Conservation (phyloP, 2,888 invertebrate genomes). For the Drosophila borborema region DNA sequence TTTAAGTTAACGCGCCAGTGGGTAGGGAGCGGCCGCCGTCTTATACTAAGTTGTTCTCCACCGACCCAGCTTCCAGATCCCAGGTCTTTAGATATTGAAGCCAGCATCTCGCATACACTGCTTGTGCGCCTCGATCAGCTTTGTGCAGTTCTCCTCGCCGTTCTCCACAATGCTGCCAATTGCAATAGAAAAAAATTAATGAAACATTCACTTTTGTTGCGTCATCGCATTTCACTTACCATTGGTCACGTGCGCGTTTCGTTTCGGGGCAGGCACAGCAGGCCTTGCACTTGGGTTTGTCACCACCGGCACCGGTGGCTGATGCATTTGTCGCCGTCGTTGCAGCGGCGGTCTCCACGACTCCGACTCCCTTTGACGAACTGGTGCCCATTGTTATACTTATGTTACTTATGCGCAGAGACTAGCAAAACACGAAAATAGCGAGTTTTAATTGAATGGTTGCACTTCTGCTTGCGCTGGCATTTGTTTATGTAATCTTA, state of each 20-base stretch:
- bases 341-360: constrained; percentile 83
- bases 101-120: constrained; percentile 98
- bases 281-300: constrained; percentile 93
- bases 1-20: constrained; percentile 3
- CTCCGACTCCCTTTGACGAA: constrained; percentile 86
- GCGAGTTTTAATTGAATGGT: neutral
- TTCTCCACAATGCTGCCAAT: constrained; percentile 93
- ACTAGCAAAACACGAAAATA: neutral
- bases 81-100: constrained; percentile 97
- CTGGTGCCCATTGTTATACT: constrained; percentile 86
- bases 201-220: constrained; percentile 1
- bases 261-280: constrained; percentile 99
- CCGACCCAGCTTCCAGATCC: constrained; percentile 1
- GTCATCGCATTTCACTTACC: constrained; percentile 87
- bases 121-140: constrained; percentile 97
- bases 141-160: constrained; percentile 95
- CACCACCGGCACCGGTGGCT: constrained; percentile 54
- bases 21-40: neutral
- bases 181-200: too few relatives aligned
- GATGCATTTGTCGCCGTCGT: constrained; percentile 74
- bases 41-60: neutral
- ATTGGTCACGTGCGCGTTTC: constrained; percentile 94
- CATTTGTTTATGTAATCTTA: constrained; percentile 70
- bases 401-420: constrained; percentile 5
- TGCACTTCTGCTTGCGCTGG: constrained; percentile 10